Evolutionary conservation across 2,888 invertebrate genomes (phyloP), one percentile per base, ranked within the genome.

Genomic region (Mechanitis messenoides): DNA sequence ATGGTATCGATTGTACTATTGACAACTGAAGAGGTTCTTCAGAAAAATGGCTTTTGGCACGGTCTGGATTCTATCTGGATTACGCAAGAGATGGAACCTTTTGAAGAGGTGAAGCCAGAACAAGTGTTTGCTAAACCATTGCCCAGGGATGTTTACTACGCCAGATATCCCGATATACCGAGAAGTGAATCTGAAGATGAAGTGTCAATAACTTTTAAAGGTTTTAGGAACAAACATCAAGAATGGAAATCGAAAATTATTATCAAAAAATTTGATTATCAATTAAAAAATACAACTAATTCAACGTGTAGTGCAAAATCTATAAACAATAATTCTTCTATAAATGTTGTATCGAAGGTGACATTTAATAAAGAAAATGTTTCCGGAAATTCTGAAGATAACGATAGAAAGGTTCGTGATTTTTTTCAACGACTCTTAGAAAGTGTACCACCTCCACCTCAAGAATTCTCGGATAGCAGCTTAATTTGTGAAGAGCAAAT

Each of bases 161-260:
- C 85, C 0, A 87, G 81, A 66, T 78, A 78, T 66, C 88, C 88
- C 1, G 88, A 89, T 54, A 87, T 90, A 76, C 81, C 83, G 1
- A 77, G 88, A 74, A 89, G 90, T 68, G 88, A 88, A 72, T 89
- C 89, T 0, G 90, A 90, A 59, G 90, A 88, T 42, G 89, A 89
- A 66, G 83, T 76, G 61, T 80, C 87, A 1, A 65, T 87, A 47
- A 84, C 82, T 56, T 66, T 88, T 6, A 78, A 72, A 42, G 88
- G 87, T 45, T 89, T 89, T 70, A 73, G 71, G 69, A 75, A 63
- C 38, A 89, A 88, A 74, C 83, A 87, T 62, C 69, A 72, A 50
- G 79, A 86, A 66, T 87, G 89, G 87, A 83, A 82, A 72, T 78
- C 83, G 1, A 89, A 85, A 66, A 77, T 87, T 68, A 70, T 73